Base-by-base conservation (phyloP, 2,888 invertebrate species). In the Graphium colonna region DNA sequence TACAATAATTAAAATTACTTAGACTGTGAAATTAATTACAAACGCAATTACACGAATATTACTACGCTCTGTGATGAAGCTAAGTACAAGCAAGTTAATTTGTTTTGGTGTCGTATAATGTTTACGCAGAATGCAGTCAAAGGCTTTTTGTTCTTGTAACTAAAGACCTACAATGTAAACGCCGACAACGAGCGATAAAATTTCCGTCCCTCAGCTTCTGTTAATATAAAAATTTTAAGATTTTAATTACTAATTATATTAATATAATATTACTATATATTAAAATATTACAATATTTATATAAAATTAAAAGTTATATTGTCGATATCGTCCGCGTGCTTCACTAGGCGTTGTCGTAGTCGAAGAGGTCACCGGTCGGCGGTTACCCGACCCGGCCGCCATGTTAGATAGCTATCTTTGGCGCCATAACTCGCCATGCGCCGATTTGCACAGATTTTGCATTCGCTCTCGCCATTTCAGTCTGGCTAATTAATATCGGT, bases 401-500 rank as follows among this genome's bases (percentile, higher is more conserved):
- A 73, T 75, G 75, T 73, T 75, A 79, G 83, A 84, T 84, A 63
- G 58, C 68, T 81, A 85, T 83, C 84, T 76, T 74, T 78, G 80
- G 83, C 83, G 85, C 84, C 85, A 79, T 75, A 75, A 71, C 70
- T 68, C 67, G 71, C 71, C 72, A 67, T 69, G 67, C 62, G 63
- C 67, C 68, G 72, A 79, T 77, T 82, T 76, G 73, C 73, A 74
- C 72, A 69, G 74, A 77, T 75, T 53, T 43, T 78, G 78, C 75
- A 76, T 73, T 77, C 64, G 72, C 69, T 70, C 65, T 69, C 56
- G 67, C 67, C 67, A 73, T 77, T 78, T 73, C 68, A 68, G 9
- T 36, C 10, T 10, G 26, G 36, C 73, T 78, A 81, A 81, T 81
- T 77, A 73, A 69, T 65, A 62, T 60, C 33, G 61, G 16, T 48